A percentile compares a stretch with the other conserved stretches of the same genome.
These are phyloP conservation scores for Carapus acus DNA, from an alignment of 2,797 vertebrate genomes.

Conservation along the genomic window DNA sequence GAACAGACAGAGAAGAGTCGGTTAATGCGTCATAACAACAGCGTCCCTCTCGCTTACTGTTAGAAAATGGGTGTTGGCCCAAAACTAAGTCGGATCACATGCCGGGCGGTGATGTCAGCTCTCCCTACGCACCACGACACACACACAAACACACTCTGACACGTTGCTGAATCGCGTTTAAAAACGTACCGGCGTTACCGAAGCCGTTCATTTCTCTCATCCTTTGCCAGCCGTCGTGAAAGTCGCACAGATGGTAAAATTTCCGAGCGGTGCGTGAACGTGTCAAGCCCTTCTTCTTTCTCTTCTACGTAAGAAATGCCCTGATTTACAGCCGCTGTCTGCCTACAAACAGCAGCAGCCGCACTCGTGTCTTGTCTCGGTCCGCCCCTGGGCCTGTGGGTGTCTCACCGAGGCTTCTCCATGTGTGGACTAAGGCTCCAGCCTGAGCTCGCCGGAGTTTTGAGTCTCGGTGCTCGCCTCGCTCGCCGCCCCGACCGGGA, in stretches of 20 bases:
- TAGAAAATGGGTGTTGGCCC: conserved; percentile 51
- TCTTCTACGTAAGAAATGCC: not conserved
- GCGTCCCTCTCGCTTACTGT: not conserved
- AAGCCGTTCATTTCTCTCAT: conserved; percentile 69
- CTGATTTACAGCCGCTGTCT: too few relatives aligned
- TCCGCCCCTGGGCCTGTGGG: accelerated
- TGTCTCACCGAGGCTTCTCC: not conserved
- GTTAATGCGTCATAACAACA: not conserved
- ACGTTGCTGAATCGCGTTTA: accelerated
- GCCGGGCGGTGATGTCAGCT: conserved; percentile 36
- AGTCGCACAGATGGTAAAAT: conserved; percentile 7
- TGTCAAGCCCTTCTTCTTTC: not conserved
- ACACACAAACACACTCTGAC: not conserved
- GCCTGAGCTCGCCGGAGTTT: accelerated
- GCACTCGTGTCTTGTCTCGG: not conserved
- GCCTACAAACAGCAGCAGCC: not conserved
- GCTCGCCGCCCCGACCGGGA: conserved; percentile 28
- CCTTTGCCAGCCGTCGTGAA: conserved; percentile 14
- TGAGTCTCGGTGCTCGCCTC: conserved; percentile 22
- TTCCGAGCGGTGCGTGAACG: not conserved
- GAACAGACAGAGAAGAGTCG: conserved; percentile 22
- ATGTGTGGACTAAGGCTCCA: conserved; percentile 10
- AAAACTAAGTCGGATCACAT: conserved; percentile 35
- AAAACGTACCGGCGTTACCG: conserved; percentile 40
- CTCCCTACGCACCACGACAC: not conserved